phyloP scores from a whole-genome alignment of 2,888 invertebrate species.

The Spisula solida region DNA sequence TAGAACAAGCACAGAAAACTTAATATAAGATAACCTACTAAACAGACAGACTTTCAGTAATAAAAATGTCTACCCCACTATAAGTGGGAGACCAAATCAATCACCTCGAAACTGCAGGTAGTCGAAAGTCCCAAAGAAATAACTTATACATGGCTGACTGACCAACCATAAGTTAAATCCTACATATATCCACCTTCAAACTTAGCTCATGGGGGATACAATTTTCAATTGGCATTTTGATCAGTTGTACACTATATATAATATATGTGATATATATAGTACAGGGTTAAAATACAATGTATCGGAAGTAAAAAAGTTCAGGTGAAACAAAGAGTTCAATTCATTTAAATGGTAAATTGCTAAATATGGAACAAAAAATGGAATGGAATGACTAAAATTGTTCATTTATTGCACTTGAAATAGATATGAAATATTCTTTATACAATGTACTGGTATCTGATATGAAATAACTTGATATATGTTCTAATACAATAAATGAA shows the following conservation, averaged over 20 bases:
- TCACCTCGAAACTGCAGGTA: too few species aligned
- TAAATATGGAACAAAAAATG: background rate
- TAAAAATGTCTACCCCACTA: too few species aligned
- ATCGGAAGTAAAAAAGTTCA: background rate
- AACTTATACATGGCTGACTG: too few species aligned
- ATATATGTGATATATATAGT: background rate
- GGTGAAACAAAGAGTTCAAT: background rate
- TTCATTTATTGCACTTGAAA: background rate
- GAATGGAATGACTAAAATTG: constrained; percentile 3
- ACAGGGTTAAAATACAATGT: background rate
- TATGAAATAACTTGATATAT: background rate
- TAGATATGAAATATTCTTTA: background rate
- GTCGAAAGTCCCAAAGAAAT: too few species aligned
- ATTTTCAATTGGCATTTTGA: background rate
- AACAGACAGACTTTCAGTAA: too few species aligned
- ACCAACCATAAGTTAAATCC: too few species aligned
- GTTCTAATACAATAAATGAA: background rate
- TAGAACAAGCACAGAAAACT: too few species aligned
- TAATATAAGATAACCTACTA: too few species aligned
- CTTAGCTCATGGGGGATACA: background rate
- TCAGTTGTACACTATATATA: too few species aligned
- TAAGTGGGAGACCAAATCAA: too few species aligned
- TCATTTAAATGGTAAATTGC: background rate
- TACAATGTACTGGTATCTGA: background rate
- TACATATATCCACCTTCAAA: too few species aligned